A percentile compares a stretch with the other conserved stretches of the same genome.
phyloP scores from a whole-genome alignment of 1,140 invertebrate genomes.

The Scaptomyza hsui region DNA sequence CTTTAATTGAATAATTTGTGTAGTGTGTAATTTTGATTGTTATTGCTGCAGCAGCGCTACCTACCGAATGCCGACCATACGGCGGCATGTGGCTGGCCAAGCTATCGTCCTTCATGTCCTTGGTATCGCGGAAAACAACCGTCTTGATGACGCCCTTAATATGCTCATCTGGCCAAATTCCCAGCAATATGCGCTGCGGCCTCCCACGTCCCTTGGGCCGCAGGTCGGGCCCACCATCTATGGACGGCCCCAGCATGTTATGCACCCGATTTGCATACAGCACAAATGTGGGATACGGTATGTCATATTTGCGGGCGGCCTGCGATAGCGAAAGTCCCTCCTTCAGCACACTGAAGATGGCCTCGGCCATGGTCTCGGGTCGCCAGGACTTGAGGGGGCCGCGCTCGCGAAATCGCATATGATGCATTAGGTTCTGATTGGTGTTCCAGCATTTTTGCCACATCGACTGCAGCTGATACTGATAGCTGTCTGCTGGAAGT shows the following conservation, averaged over 20 bases:
- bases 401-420: constrained; percentile 94
- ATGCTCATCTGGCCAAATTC: constrained; percentile 96
- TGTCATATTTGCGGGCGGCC: constrained; percentile 95
- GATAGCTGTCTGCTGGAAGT: constrained; percentile 91
- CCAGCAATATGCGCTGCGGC: constrained; percentile 94
- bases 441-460: constrained; percentile 97
- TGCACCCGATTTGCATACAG: constrained; percentile 97
- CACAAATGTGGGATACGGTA: constrained; percentile 96
- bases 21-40: background rate
- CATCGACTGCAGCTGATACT: constrained; percentile 96
- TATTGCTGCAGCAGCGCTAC: constrained; percentile 28
- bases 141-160: constrained; percentile 95
- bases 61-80: constrained; percentile 83
- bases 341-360: constrained; percentile 95
- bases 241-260: constrained; percentile 96
- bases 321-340: constrained; percentile 95
- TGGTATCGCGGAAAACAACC: constrained; percentile 94
- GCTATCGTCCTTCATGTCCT: constrained; percentile 89
- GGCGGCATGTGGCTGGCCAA: constrained; percentile 67
- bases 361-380: constrained; percentile 96
- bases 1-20: constrained; percentile 1
- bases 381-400: constrained; percentile 97
- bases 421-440: constrained; percentile 93
- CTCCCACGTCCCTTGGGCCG: constrained; percentile 95
- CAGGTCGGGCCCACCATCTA: constrained; percentile 93